These are phyloP conservation scores for Percina caprodes DNA, from an alignment of 2,113 vertebrate species.

Conservation along the genomic window DNA sequence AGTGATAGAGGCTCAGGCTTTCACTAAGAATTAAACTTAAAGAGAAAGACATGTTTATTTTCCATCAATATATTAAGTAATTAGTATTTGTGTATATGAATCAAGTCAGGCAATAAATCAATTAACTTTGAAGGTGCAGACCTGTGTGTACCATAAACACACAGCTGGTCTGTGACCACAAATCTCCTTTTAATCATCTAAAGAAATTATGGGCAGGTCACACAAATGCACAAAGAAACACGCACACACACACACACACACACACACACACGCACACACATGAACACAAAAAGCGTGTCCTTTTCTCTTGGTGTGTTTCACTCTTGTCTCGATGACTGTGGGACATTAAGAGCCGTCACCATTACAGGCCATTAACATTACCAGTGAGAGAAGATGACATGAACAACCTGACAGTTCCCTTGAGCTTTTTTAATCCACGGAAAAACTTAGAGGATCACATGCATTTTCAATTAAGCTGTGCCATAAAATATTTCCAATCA, in stretches of 20 bases:
- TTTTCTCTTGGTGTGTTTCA: constrained; percentile 45
- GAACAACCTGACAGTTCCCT: constrained; percentile 33
- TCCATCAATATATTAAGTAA: neutral
- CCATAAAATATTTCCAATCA: constrained; percentile 19
- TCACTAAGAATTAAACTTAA: neutral
- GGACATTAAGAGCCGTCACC: constrained; percentile 55
- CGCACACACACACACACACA: neutral
- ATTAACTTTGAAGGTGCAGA: constrained; percentile 25
- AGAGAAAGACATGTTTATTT: neutral
- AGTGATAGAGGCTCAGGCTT: neutral
- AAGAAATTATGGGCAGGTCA: constrained; percentile 10
- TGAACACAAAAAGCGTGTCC: constrained; percentile 33
- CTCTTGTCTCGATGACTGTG: constrained; percentile 30
- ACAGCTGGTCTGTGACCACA: neutral
- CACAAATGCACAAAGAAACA: neutral
- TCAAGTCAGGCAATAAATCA: constrained; percentile 33
- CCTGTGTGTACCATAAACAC: constrained; percentile 31
- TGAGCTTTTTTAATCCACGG: constrained; percentile 36
- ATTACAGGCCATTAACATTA: constrained; percentile 65
- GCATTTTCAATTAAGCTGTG: constrained; percentile 22
- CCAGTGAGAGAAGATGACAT: constrained; percentile 59
- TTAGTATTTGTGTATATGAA: neutral
- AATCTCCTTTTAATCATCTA: constrained; percentile 34
- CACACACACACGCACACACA: constrained; percentile 5
- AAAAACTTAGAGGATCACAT: constrained; percentile 31